Conservation (phyloP, 2,113 vertebrate genomes). For the Guaruba guarouba region DNA sequence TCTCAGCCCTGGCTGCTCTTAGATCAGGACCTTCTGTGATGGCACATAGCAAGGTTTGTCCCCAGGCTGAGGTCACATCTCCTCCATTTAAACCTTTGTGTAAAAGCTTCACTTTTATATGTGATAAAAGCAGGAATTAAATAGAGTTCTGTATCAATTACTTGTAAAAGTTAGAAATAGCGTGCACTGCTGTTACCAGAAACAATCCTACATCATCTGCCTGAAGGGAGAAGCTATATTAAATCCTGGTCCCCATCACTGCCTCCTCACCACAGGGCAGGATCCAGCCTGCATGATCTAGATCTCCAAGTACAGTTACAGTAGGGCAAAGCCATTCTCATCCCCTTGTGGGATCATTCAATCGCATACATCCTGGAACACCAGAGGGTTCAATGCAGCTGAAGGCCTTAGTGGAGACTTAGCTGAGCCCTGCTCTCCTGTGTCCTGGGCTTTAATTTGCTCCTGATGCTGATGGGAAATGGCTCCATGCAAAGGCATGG, state of each 20-base stretch:
- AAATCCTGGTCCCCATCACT: neutral
- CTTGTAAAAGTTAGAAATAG: neutral
- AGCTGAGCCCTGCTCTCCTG: accelerated
- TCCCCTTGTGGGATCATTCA: neutral
- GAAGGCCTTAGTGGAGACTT: neutral
- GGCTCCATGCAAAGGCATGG: neutral
- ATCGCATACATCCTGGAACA: neutral
- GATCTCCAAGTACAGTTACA: neutral
- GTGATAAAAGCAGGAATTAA: neutral
- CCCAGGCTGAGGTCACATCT: neutral
- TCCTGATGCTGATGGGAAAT: neutral
- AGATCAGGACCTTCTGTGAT: neutral
- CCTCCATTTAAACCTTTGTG: accelerated
- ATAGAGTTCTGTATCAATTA: neutral
- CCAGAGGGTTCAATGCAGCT: neutral
- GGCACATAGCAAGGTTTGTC: neutral
- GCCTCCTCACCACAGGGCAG: neutral
- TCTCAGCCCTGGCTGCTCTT: neutral
- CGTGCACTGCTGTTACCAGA: neutral
- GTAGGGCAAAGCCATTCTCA: neutral
- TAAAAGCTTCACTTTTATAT: neutral
- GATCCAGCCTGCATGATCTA: neutral
- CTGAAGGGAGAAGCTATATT: neutral
- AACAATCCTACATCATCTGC: neutral
- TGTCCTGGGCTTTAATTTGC: neutral